A percentile compares a stretch with the other conserved stretches of the same genome.
Evolutionary conservation across 2,888 invertebrate genomes (phyloP).

Genomic region (Apocheima hispidaria): DNA sequence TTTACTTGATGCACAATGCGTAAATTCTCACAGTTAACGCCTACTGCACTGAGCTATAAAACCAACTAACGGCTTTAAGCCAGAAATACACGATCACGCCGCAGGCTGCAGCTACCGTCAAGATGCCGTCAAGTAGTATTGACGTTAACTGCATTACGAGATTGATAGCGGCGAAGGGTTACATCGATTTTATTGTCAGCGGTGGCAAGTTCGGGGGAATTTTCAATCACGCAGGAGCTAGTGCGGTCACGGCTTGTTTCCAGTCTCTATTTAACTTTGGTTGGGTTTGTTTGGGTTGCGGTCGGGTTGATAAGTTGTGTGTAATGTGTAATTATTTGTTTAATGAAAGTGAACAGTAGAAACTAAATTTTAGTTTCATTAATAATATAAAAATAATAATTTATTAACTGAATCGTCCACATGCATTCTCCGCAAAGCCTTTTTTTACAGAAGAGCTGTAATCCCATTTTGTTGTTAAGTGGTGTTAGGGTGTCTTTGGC

Average conservation of each 20-base stretch:
- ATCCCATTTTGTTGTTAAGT: too few species aligned
- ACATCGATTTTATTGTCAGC: slow-evolving; percentile 60
- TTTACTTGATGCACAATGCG: neutral
- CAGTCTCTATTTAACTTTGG: slow-evolving; percentile 31
- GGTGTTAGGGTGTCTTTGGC: too few species aligned
- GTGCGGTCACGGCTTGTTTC: slow-evolving; percentile 24
- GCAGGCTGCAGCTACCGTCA: slow-evolving; percentile 35
- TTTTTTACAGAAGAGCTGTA: too few species aligned
- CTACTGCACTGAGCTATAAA: slow-evolving; percentile 9
- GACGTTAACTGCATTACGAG: slow-evolving; percentile 69
- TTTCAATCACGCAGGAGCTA: slow-evolving; percentile 31
- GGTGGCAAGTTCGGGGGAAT: slow-evolving; percentile 30
- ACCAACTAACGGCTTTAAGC: slow-evolving; percentile 15
- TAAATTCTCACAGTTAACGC: neutral
- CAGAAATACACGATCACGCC: slow-evolving; percentile 16
- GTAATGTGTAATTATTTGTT: slow-evolving; percentile 11
- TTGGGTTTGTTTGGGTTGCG: slow-evolving; percentile 16
- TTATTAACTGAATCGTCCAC: too few species aligned
- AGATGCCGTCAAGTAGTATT: slow-evolving; percentile 48
- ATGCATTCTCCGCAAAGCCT: too few species aligned
- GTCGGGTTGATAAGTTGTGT: slow-evolving; percentile 3
- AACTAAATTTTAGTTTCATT: neutral
- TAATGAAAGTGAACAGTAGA: neutral
- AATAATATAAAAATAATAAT: too few species aligned
- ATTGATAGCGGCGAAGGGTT: slow-evolving; percentile 68